Evolutionary conservation across 2,113 vertebrate species (phyloP).

Genomic region (Melanotaenia duboulayi): DNA sequence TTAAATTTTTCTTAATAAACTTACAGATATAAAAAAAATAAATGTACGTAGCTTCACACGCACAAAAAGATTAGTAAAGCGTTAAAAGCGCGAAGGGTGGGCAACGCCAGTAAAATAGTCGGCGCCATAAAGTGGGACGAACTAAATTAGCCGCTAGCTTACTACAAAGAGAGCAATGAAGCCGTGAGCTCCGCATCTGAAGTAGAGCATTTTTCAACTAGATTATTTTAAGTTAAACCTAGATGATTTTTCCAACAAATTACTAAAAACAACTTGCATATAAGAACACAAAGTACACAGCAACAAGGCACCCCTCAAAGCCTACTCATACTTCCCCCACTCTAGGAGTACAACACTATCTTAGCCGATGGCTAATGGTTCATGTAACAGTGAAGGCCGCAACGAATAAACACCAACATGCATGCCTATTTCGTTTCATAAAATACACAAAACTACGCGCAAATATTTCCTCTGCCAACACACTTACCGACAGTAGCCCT

Average conservation of each 20-base stretch:
- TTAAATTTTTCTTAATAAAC: no score
- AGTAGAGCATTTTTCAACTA: neutral
- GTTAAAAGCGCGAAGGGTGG: conserved; percentile 42
- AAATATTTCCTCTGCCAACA: conserved; percentile 22
- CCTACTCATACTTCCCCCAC: conserved; percentile 42
- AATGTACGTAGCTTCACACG: no score
- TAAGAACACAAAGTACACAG: neutral
- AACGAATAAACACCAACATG: conserved; percentile 27
- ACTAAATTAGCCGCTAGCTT: conserved; percentile 65
- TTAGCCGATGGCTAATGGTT: conserved; percentile 69
- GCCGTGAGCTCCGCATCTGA: neutral
- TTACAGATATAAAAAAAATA: rapidly evolving
- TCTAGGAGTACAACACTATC: conserved; percentile 39
- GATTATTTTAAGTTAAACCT: neutral
- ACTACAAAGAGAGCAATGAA: conserved; percentile 51
- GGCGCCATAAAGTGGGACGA: conserved; percentile 70
- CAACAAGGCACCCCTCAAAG: conserved; percentile 18
- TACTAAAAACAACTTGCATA: neutral
- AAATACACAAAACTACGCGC: neutral
- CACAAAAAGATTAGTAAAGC: neutral
- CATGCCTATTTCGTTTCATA: neutral
- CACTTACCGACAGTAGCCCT: conserved; percentile 63
- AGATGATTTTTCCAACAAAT: no score
- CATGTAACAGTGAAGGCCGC: conserved; percentile 62
- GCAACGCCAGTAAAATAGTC: conserved; percentile 67